These are phyloP conservation scores for Jaculus jaculus DNA, from an alignment of 2,113 vertebrate species.

Conservation along the genomic window DNA sequence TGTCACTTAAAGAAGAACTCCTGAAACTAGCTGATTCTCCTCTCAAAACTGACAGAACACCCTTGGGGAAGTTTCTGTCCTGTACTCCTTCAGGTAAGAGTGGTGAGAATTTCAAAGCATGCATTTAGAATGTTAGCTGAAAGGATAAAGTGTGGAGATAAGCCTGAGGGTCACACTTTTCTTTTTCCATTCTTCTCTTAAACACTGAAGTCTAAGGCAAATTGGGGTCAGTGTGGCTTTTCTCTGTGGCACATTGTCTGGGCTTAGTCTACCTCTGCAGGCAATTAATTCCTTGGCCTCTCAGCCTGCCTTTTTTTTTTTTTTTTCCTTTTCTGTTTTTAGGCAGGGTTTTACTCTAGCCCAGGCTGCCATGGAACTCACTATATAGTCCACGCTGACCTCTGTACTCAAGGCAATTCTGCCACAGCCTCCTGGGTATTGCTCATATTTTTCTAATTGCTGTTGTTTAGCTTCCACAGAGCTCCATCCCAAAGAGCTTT, in stretches of 20 bases:
- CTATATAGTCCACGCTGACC: no score
- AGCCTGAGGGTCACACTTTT: conserved; percentile 1
- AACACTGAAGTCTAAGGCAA: conserved; percentile 25
- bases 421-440: no score
- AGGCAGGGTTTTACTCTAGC: no score
- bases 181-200: neutral
- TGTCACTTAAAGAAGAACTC: conserved; percentile 45
- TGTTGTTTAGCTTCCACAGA: conserved; percentile 86
- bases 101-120: conserved; percentile 29
- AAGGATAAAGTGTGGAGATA: neutral
- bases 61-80: neutral
- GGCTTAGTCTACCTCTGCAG: conserved; percentile 83
- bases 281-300: conserved; percentile 87
- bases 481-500: conserved; percentile 86
- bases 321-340: no score
- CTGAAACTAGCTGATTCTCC: conserved; percentile 45
- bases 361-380: no score
- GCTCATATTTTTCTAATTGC: conserved; percentile 79
- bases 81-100: conserved; percentile 8
- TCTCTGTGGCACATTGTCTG: conserved; percentile 61
- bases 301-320: conserved; percentile 83
- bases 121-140: conserved; percentile 27
- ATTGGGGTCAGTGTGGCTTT: conserved; percentile 34
- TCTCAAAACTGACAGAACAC: neutral
- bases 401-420: no score